Evolutionary conservation across 2,113 vertebrate genomes (phyloP), one percentile per base, ranked within the genome.

Genomic region (Heterotilapia buettikoferi): DNA sequence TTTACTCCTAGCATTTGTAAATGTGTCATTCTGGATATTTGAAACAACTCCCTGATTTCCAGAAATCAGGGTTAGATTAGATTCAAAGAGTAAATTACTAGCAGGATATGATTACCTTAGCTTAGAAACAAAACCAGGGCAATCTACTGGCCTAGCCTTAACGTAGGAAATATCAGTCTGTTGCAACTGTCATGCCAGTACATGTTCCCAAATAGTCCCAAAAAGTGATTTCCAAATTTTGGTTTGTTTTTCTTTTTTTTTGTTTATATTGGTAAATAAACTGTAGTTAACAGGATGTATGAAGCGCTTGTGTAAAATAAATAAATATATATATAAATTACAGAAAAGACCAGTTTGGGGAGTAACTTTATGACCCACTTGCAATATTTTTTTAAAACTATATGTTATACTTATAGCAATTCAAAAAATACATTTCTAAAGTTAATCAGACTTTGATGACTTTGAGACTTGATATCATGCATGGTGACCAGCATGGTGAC

Each of bases 361-460:
- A 38, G 18, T 21, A 38, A 36, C 11, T 68, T 68, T 38, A n/a
- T 21, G 63, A 21, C 3, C 6, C 6, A n/a, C 61, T n/a, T 66
- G 4, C 31, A 38, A 66, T 66, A 38, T 66, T 3, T 36, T 61
- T 66, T 11, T 0, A 6, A 19, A 66, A 66, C 61, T 36, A 12
- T n/a, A 36, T n/a, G 1, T 66, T 36, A 7, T 5, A 21, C 18
- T 68, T 68, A 21, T 0, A 38, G 33, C 11, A 40, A 0, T 13
- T 21, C 3, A 59, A 59, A 59, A 59, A 31, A 18, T 31, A 66
- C 2, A 38, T 38, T 66, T 63, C 59, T 63, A 4, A 63, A 33
- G 29, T 63, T 63, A 63, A 33, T 63, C 0, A 63, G 9, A 63
- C 59, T 63, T 33, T 66, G 29, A 61, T 31, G 59, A 63, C 59